These are phyloP conservation scores for Eunapius fragilis DNA, from an alignment of 37 sponge, comb jelly and placozoan species.

Conservation along the genomic window DNA sequence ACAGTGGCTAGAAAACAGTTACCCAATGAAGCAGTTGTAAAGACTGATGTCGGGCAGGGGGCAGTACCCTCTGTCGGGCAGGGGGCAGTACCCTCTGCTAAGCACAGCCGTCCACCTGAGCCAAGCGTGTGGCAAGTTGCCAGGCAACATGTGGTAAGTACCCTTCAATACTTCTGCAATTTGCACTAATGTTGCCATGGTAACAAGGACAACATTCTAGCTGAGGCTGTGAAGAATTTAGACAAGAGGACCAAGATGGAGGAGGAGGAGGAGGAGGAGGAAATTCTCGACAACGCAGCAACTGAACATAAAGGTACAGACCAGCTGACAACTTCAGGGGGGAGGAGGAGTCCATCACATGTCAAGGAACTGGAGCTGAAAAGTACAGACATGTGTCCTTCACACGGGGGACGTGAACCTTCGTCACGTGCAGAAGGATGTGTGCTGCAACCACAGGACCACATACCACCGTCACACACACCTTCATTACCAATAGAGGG, in stretches of 20 bases:
- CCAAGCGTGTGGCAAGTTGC: slow-evolving; percentile 28
- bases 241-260: not conserved
- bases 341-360: no score
- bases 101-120: not conserved
- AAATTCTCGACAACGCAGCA: not conserved
- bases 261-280: not conserved
- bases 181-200: not conserved
- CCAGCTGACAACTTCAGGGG: not conserved
- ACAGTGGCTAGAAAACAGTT: not conserved
- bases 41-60: not conserved
- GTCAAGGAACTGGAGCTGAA: no score
- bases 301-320: not conserved
- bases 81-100: not conserved
- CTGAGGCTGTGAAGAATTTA: not conserved
- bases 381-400: no score
- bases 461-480: not conserved
- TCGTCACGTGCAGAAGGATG: no score
- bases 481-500: no score
- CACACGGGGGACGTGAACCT: no score
- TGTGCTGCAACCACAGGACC: no score
- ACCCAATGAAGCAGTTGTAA: not conserved
- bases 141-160: slow-evolving; percentile 26
- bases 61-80: not conserved
- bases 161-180: not conserved
- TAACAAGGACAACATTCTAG: not conserved